Evolutionary conservation across 2,888 invertebrate species (phyloP), one percentile per base, ranked within the genome.

Genomic region (Blastobasis lacticolella): DNA sequence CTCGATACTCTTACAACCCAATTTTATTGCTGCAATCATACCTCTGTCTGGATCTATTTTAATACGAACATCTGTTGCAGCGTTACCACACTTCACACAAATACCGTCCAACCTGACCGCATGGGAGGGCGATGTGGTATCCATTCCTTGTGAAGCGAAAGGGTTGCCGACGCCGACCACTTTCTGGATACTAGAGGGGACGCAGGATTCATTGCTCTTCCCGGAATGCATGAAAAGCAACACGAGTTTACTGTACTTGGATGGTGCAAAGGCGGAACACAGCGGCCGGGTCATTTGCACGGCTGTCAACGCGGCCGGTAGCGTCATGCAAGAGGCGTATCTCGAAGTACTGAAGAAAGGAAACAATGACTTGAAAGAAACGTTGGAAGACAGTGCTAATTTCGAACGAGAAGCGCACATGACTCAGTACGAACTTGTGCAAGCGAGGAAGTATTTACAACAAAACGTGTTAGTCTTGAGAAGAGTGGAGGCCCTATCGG

Each of bases 161-260:
- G 98, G 98, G 55, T 94, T 96, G 76, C 98, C 98, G 9, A 92
- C 94, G 57, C 98, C 98, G 4, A 96, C 97, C 9, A 94, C 97
- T 37, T 98, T 97, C 81, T 98, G 98, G 98, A 96, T 95, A 66
- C 94, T 96, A 68, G 97, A 97, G 80, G 97, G 97, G 54, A 94
- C 93, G 45, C 93, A 94, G 76, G 93, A 94, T 73, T 59, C 94
- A 48, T 71, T 88, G 59, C 72, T 87, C 57, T 88, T 88, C 63
- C 86, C 86, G n/a, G 87, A 87, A 71, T 88, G 88, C 56, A 84
- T 81, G 58, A 85, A 78, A 72, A 87, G 86, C 69, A 88, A 87
- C 67, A 74, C 87, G 46, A 88, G 86, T 64, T 74, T 88, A 64
- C 72, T 88, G 60, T 86, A 86, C 73, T 75, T 88, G 67, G 86